Evolutionary conservation across 2,888 invertebrate species (phyloP).

Genomic region (Ennomos fuscantarius): DNA sequence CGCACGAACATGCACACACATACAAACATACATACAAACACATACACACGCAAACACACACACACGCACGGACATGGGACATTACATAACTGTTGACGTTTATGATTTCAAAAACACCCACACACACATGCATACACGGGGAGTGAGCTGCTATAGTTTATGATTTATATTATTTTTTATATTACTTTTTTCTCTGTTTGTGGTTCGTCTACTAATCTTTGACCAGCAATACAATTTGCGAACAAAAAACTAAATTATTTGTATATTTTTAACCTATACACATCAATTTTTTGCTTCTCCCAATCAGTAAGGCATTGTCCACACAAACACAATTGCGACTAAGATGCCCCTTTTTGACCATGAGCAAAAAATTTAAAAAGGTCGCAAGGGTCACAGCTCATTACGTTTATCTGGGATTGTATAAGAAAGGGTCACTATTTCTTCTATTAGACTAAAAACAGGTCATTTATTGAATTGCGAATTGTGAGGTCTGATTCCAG

Average conservation of each 20-base stretch:
- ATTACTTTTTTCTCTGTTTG: too few species aligned
- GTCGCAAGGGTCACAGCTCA: slow-evolving; percentile 66
- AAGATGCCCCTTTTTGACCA: slow-evolving; percentile 71
- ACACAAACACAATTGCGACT: slow-evolving; percentile 55
- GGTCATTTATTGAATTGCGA: slow-evolving; percentile 67
- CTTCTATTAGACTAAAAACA: slow-evolving; percentile 54
- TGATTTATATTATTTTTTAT: too few species aligned
- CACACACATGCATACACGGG: too few species aligned
- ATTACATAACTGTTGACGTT: too few species aligned
- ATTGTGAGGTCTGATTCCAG: slow-evolving; percentile 44
- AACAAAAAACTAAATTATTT: slow-evolving; percentile 19
- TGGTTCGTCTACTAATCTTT: slow-evolving; percentile 11
- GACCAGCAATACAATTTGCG: slow-evolving; percentile 6
- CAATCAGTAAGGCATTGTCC: slow-evolving; percentile 77
- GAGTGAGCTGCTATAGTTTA: too few species aligned
- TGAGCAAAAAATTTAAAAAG: slow-evolving; percentile 56
- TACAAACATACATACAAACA: too few species aligned
- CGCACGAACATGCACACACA: too few species aligned
- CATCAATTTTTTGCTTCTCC: slow-evolving; percentile 55
- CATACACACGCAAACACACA: too few species aligned
- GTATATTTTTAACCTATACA: slow-evolving; percentile 7
- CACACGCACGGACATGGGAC: too few species aligned
- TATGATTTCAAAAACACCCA: too few species aligned
- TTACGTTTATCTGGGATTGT: slow-evolving; percentile 42
- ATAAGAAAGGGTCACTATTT: slow-evolving; percentile 55